These are phyloP conservation scores for Apus apus DNA, from an alignment of 2,113 vertebrate species.

Conservation along the genomic window DNA sequence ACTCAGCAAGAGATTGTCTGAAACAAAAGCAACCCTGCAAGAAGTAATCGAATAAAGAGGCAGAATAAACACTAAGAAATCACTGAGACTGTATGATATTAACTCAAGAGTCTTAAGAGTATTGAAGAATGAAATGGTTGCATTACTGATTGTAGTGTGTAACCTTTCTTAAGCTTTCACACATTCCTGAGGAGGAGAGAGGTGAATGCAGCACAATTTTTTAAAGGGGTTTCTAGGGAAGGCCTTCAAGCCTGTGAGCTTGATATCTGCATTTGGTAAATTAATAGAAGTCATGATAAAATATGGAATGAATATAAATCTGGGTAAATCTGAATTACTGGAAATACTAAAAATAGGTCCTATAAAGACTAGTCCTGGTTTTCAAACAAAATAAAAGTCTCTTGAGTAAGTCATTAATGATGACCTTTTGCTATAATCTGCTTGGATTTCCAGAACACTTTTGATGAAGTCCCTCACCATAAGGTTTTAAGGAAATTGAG, in stretches of 20 bases:
- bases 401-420: background rate
- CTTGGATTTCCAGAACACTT: background rate
- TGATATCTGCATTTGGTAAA: background rate
- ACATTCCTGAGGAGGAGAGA: background rate
- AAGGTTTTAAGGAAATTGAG: background rate
- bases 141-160: background rate
- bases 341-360: background rate
- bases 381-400: background rate
- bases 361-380: background rate
- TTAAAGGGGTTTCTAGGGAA: background rate
- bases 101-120: background rate
- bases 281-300: background rate
- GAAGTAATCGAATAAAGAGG: background rate
- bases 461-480: background rate
- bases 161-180: background rate
- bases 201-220: background rate
- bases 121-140: background rate
- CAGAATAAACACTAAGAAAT: background rate
- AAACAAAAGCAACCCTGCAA: background rate
- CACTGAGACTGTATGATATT: background rate
- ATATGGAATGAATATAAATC: background rate
- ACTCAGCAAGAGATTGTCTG: background rate
- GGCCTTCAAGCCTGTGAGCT: background rate
- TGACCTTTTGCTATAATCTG: background rate
- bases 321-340: background rate